Percentiles rank a stretch among this genome's conserved stretches.
Conservation (phyloP, 2,113 vertebrate genomes). For the Caranx ignobilis region DNA sequence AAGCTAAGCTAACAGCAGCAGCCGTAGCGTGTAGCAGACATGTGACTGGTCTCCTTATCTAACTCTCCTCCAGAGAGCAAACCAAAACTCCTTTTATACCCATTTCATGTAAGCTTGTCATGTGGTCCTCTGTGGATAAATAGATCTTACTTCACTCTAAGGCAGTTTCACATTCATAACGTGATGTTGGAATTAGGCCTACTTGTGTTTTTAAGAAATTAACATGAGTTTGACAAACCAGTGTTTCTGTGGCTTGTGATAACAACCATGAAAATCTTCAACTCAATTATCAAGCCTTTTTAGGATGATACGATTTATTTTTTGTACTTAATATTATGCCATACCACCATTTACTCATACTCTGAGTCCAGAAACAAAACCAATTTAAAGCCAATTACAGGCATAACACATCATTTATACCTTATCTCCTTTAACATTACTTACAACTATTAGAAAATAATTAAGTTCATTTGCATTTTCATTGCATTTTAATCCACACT, state of each 20-base stretch:
- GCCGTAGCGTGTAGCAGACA: not conserved
- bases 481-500: constrained; percentile 31
- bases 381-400: constrained; percentile 52
- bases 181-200: not conserved
- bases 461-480: constrained; percentile 58
- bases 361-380: constrained; percentile 32
- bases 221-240: constrained; percentile 12
- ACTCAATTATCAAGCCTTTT: constrained; percentile 1
- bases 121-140: not conserved
- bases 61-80: not conserved
- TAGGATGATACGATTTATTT: not conserved
- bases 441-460: constrained; percentile 31
- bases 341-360: not conserved
- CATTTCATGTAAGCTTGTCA: not conserved
- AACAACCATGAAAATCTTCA: constrained; percentile 4
- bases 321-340: not conserved
- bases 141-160: not conserved
- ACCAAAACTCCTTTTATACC: not conserved
- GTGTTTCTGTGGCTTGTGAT: not conserved
- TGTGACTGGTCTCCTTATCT: not conserved
- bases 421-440: constrained; percentile 47
- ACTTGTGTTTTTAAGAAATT: constrained; percentile 4
- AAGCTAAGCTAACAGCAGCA: not conserved
- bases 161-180: not conserved
- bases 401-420: constrained; percentile 16